Base-by-base conservation (phyloP, 2,888 invertebrate genomes). In the Torymus tubicola region DNA sequence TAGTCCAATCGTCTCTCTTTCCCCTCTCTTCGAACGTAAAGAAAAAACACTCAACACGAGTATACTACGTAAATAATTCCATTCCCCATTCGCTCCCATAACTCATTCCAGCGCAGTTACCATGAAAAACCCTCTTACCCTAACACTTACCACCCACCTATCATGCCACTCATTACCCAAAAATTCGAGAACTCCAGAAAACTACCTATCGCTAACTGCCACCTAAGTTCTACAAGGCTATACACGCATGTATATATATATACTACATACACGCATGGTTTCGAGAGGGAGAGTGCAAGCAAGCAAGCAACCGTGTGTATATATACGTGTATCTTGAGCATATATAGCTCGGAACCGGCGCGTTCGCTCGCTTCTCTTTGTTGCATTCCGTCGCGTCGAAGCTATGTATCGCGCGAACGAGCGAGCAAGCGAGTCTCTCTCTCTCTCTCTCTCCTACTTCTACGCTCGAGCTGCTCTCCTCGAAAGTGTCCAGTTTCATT, bases 401-500 rank as follows among this genome's bases (percentile, higher is more conserved):
- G 67, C 69, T 80, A 75, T 80, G 71, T 75, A 70, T 80, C 57
- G 58, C 16, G 16, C 60, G 60, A 42, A 8, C 42, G 42, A 42
- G 42, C 42, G 53, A 21, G 18, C 42, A 42, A 52, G 18, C 67
- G 31, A 24, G 57, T 65, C 57, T 67, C 52, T 53, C 52, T 60
- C 50, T 65, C 57, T 67, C 52, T 53, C 52, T 60, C 50, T 18
- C 13, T 57, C 31, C 42, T 42, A 16, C 14, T 42, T 24, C 13
- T 63, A 18, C 63, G 63, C 77, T 71, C 78, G 61, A 64, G 80
- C 67, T 71, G 71, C 60, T 78, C 81, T 78, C 83, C 80, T 83
- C 78, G 81, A 83, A 83, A 85, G 85, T 86, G 83, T 87, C 85
- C 85, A 85, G 87, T 87, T 87, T 87, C 88, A 87, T 88, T 88